Base-by-base conservation (phyloP, 2,797 vertebrate genomes). In the Iguana delicatissima region DNA sequence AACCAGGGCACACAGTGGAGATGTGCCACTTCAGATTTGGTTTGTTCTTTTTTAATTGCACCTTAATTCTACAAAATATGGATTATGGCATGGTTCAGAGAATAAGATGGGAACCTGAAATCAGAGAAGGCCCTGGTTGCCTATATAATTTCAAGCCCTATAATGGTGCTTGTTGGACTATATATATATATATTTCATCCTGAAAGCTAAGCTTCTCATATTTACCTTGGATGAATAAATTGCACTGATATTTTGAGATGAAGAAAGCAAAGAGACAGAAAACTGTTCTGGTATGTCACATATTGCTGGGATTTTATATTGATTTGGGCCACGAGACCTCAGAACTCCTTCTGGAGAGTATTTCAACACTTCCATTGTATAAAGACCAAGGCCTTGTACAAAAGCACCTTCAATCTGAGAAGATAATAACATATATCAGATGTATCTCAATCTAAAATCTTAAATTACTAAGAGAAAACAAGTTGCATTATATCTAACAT, bases 321-420 rank as follows among this genome's bases (percentile, higher is more conserved):
- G 91, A 32, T 81, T 83, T 46, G 93, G 93, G 18, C 93, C 93
- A 22, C 98, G 96, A 10, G 97, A 97, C 95, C 97, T 96, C 93
- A 98, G 95, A 14, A 97, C 85, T 22, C 98, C 98, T 0, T 96
- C 93, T 0, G 97, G 97, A 38, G 98, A 98, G 90, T 97, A 98
- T 90, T 96, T 96, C 79, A 98, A 85, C 95, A 98, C 98, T 94
- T 98, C 98, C 95, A 98, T 32, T 29, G 98, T 98, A 96, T 91
- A 98, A 76, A 98, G 96, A 52, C 98, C 98, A 94, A 98, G 80
- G 82, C 98, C 98, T 93, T 98, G 98, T 59, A 94, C 96, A 92
- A 98, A 98, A 0, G 96, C 96, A 20, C 98, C 98, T 92, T 98
- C 98, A 87, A 98, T 97, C 98, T 98, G 95, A 81, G 52, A 81